Evolutionary conservation across 1,140 invertebrate genomes (phyloP), one percentile per base, ranked within the genome.

Genomic region (Pygmarrhopalites habei): DNA sequence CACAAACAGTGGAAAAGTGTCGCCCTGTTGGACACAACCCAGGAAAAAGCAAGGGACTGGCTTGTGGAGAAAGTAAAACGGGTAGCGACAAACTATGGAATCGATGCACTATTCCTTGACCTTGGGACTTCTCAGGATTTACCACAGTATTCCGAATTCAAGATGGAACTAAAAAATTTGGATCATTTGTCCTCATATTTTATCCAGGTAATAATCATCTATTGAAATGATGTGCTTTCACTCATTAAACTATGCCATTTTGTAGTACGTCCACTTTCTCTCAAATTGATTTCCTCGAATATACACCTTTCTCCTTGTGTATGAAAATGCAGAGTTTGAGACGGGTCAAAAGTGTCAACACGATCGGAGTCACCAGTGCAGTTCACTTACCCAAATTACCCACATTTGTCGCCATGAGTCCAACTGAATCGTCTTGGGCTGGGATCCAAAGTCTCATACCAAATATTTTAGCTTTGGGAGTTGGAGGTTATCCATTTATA

Each of bases 61-160:
- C 79, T 93, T 21, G 74, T 85, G 2, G 77, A 81, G 26, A 87
- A 90, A 73, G 75, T 96, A 1, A 81, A 86, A 65, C 75, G 77
- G 1, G 76, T 95, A 0, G 81, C 85, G 26, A 79, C 82, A 1
- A 82, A 83, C 32, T 91, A 89, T 65, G 81, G 87, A 29, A 87
- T 98, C 7, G 87, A 92, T 72, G 86, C 90, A 0, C 94, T 94
- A 73, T 95, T 89, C 70, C 81, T 96, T 47, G 92, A 96, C 72
- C 79, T 93, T 26, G 93, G 93, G 0, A 90, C 89, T 2, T 86
- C 88, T 0, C 86, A 88, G 49, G 89, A 90, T 70, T 83, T 95
- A 77, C 93, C 92, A 0, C 83, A 86, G 66, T 90, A 90, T 73
- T 92, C 90, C 73, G 82, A 86, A 66, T 75, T 77, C 72, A 82